These are phyloP conservation scores for Bostrychus sinensis DNA, from an alignment of 2,113 vertebrate genomes.

Conservation along the genomic window DNA sequence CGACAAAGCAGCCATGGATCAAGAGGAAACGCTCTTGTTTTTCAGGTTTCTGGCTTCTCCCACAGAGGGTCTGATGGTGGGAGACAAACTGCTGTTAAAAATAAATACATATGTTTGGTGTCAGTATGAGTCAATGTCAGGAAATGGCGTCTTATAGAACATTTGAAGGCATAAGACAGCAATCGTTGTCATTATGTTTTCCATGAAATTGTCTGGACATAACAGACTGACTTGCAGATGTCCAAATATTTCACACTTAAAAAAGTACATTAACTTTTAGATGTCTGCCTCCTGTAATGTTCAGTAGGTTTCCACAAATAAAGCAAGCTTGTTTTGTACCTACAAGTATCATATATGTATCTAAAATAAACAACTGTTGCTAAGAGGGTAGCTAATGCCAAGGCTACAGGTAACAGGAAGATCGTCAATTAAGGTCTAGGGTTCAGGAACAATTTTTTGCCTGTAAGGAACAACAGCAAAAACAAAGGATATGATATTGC, in stretches of 20 bases:
- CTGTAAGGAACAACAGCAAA: conserved; percentile 3
- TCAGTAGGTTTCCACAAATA: not conserved
- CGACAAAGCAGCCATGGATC: conserved; percentile 52
- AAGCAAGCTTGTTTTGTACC: not conserved
- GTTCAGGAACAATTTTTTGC: conserved; percentile 10
- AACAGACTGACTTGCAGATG: not conserved
- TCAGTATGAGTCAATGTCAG: conserved; percentile 2
- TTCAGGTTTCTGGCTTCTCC: conserved; percentile 48
- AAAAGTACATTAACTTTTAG: too few relatives aligned
- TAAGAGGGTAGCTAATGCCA: not conserved
- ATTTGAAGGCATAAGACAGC: not conserved
- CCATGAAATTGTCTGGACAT: not conserved
- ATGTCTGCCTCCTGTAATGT: not conserved
- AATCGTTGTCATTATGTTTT: not conserved
- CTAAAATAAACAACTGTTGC: not conserved
- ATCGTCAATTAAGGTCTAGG: not conserved
- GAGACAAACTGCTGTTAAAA: conserved; percentile 9
- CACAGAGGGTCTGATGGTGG: conserved; percentile 22
- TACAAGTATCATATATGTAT: not conserved
- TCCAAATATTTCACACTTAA: not conserved
- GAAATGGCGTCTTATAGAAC: conserved; percentile 6
- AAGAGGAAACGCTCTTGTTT: conserved; percentile 56
- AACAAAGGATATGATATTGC: not conserved
- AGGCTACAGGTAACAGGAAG: conserved; percentile 10
- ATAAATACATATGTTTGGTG: conserved; percentile 22